Conservation (phyloP, 2,888 invertebrate genomes). For the Lissocephala sabroskyi region DNA sequence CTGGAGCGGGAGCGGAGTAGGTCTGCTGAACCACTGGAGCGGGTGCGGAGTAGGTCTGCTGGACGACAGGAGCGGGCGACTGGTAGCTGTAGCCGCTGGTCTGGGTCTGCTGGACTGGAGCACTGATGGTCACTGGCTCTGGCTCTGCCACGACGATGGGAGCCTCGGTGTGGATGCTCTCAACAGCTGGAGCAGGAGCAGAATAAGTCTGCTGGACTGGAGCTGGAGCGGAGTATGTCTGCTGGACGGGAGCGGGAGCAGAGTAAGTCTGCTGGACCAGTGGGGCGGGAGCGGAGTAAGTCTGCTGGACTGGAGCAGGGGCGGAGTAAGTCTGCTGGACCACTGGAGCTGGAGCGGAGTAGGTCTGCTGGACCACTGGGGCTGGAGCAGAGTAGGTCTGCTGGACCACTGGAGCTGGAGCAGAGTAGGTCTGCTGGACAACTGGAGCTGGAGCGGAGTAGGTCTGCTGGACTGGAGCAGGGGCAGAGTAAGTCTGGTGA, state of each 20-base stretch:
- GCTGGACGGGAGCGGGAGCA: conserved; percentile 16
- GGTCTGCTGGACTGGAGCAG: conserved; percentile 15
- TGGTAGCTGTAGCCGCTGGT: conserved; percentile 2
- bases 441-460: conserved; percentile 7
- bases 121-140: not conserved
- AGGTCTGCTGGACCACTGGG: conserved; percentile 4
- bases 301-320: conserved; percentile 10
- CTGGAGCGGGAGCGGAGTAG: conserved; percentile 6
- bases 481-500: conserved; percentile 6
- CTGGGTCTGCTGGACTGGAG: conserved; percentile 1
- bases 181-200: conserved; percentile 4
- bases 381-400: conserved; percentile 5
- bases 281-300: conserved; percentile 15
- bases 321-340: conserved; percentile 13
- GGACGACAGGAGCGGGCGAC: conserved; percentile 2
- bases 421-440: conserved; percentile 8
- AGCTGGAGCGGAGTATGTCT: conserved; percentile 21
- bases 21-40: conserved; percentile 14
- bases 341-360: conserved; percentile 12
- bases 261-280: conserved; percentile 22
- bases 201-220: conserved; percentile 13
- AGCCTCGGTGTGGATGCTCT: not conserved
- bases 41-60: conserved; percentile 9
- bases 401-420: conserved; percentile 19
- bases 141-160: not conserved